Base-by-base conservation (phyloP, 2,113 vertebrate species). In the Hiodon tergisus region DNA sequence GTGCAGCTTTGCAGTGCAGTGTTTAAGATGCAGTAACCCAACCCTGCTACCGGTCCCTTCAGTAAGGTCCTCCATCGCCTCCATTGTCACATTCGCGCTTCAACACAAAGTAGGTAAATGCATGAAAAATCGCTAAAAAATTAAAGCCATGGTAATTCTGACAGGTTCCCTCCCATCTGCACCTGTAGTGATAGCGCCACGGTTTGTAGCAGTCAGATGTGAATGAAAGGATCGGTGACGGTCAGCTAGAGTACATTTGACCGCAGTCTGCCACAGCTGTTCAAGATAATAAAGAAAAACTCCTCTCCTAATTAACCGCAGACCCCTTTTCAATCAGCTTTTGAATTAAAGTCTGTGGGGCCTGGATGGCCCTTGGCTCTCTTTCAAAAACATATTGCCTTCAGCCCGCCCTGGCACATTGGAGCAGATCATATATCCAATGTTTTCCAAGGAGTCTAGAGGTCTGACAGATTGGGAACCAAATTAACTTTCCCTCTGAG, bases 401-500 rank as follows among this genome's bases (percentile, higher is more conserved):
- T 76, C 71, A 51, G 58, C 16, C 61, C 63, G 47, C 8, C 17
- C 5, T 10, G 2, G 47, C 47, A 48, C 77, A 79, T 77, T 80
- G 81, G 66, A 77, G 77, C 80, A 76, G 76, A 84, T 83, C 80
- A 85, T 78, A 60, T 71, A 52, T 50, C 69, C 76, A 79, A 81
- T 85, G 81, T 84, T 72, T 73, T 47, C 16, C 52, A 77, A 67
- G 68, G 61, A 72, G 76, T 81, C 78, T 73, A 71, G 58, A 67
- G 60, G 79, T 75, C 78, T 79, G 73, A 71, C 76, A 81, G 80
- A 85, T 77, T 83, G 79, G 79, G 80, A 84, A 84, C 78, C 77
- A 83, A 86, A 86, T 88, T 71, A 86, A 81, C 80, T 83, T 85
- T 84, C 78, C 81, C 71, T 78, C 81, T 78, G 80, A 85, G 80